Base-by-base conservation (phyloP, 2,888 invertebrate species). In the Cephus pygmeus region DNA sequence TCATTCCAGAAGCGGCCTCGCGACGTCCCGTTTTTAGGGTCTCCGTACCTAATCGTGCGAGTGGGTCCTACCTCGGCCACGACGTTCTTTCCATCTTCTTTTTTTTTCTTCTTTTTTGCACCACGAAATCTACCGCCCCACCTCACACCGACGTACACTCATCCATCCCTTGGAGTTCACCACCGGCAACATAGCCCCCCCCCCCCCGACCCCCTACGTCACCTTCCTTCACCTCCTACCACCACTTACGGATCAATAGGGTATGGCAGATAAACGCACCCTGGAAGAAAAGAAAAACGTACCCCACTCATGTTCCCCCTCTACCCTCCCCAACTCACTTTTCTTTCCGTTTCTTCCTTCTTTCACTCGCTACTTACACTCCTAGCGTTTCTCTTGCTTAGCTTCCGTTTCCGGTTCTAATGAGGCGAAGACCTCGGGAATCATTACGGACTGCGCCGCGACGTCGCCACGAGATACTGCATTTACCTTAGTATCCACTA, bases 241-340 rank as follows among this genome's bases (percentile, higher is more conserved):
- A 87, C 88, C 88, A 88, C 89, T 88, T 88, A 88, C 88, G 88
- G 90, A 90, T 90, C 90, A 90, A 90, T 90, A 90, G 90, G 86
- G 87, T 89, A 89, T 88, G 88, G 89, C 89, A 90, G 88, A 90
- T 90, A 89, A 90, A 90, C 88, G 89, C 84, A 86, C 82, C 83
- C 82, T 83, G 35, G 40, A n/a, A 36, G 71, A 34, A 31, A 36
- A 71, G 71, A 35, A 40, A 36, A 71, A 15, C 83, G 79, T 78
- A 79, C 79, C 78, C 82, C 80, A 81, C 82, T 82, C 76, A 79
- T 79, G 76, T 79, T 4, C 15, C 35, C 35, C 12, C 11, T 12
- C 35, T 12, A 2, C 12, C 35, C 36, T 9, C 2, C 56, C 56
- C 56, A 56, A 9, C 56, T 23, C 56, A 56, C 56, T 56, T 56